Conservation (phyloP, 92 coral and sea anemone genomes). For the Epizoanthus stellaris region DNA sequence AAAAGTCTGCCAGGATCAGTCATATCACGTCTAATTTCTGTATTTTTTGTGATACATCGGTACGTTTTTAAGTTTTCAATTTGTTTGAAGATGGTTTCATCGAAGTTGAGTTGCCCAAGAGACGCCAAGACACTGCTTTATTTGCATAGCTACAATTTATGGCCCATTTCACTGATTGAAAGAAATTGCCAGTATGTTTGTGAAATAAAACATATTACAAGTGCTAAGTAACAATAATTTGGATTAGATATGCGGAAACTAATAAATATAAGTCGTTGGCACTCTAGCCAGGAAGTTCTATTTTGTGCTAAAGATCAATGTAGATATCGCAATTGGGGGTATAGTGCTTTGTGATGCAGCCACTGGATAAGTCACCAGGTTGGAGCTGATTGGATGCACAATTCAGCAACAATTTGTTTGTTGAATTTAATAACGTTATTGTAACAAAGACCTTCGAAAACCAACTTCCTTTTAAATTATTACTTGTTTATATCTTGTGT, state of each 20-base stretch:
- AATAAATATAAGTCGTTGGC: neutral
- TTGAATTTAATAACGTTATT: neutral
- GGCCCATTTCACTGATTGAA: conserved; percentile 4
- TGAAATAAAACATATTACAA: conserved; percentile 1
- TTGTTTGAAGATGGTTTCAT: neutral
- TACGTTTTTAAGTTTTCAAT: neutral
- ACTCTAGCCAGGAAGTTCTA: neutral
- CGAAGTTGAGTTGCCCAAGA: neutral
- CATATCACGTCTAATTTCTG: neutral
- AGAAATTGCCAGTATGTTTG: conserved; percentile 12
- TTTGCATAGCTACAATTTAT: neutral
- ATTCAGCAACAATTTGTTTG: neutral
- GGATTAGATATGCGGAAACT: conserved; percentile 1
- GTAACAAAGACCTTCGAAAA: neutral
- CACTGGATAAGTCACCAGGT: neutral
- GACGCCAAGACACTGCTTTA: neutral
- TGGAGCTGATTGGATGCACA: neutral
- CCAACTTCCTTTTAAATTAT: neutral
- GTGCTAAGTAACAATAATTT: conserved; percentile 7
- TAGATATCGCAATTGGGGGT: neutral
- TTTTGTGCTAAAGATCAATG: neutral
- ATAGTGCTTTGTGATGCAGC: neutral
- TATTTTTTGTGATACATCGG: neutral
- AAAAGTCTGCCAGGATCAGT: neutral
- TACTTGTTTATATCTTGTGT: neutral